Evolutionary conservation across 2,113 vertebrate species (phyloP), one percentile per base, ranked within the genome.

Genomic region (Malurus alboscapulatus): DNA sequence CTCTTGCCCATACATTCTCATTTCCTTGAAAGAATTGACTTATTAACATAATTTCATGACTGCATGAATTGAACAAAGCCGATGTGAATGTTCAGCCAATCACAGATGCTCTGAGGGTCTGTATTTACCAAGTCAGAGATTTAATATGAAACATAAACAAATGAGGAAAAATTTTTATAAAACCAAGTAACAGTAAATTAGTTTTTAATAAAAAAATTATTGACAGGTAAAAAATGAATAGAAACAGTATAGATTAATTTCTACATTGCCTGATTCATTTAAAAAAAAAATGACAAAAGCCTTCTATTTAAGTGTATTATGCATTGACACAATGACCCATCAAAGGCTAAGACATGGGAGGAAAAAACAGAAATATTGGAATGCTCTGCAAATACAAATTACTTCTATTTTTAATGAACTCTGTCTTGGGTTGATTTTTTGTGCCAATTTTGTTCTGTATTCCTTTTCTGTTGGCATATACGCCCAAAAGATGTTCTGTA

Each of bases 11-110:
- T 40, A 14, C 32, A 78, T 90, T 88, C 63, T 59, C 85, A 8
- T 89, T 94, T 77, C 36, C 93, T 40, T 74, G 50, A 90, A 88
- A 88, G 3, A 29, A 81, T 67, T 61, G 27, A 16, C 55, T 93
- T 90, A 34, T 92, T 96, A 96, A 90, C 73, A 92, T 94, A 93
- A 87, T 92, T 95, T 38, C 62, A 61, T 73, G 19, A 84, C 95
- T 95, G 92, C 11, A 12, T 67, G 71, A 94, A 93, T 93, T 85
- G 92, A 95, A 92, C 72, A 86, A 95, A 68, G 12, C 53, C 88
- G 53, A 93, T 62, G 20, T 66, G 21, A 85, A 92, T 55, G 30
- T 55, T 74, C 14, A 96, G 54, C 17, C 84, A 95, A 86, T 93
- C 80, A 95, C n/a, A 16, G 10, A n/a, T 91, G 65, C 44, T 77